phyloP scores from a whole-genome alignment of 2,113 vertebrate genomes.

The Pomatorhinus ruficollis region DNA sequence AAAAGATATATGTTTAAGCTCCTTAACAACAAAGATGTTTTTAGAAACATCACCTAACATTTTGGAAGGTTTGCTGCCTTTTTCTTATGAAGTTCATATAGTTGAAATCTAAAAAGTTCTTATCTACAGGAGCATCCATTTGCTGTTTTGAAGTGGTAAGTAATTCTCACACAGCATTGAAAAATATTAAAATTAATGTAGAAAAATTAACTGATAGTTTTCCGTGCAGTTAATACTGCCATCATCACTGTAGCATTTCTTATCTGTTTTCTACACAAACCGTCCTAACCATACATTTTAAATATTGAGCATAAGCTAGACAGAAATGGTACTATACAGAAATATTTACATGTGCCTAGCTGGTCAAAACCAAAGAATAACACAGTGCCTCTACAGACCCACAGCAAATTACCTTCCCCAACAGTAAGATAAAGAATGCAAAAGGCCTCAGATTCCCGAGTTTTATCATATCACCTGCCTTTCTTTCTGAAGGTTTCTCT shows the following conservation, averaged over 20 bases:
- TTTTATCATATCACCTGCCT: background rate
- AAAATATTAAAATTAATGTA: background rate
- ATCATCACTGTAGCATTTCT: background rate
- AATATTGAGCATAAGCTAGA: background rate
- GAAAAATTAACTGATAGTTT: background rate
- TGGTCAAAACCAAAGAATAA: background rate
- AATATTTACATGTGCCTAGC: background rate
- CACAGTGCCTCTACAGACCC: background rate
- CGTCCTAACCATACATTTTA: background rate
- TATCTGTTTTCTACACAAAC: background rate
- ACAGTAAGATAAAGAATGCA: background rate
- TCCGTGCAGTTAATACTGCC: background rate
- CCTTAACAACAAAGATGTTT: background rate
- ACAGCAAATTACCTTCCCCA: background rate
- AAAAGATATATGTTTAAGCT: background rate
- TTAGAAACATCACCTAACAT: background rate
- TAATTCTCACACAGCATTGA: background rate
- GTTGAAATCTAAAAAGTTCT: background rate
- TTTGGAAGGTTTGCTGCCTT: background rate
- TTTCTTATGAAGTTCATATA: background rate
- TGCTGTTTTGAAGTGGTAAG: background rate
- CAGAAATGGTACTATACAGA: background rate
- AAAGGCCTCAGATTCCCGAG: background rate
- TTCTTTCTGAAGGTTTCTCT: background rate
- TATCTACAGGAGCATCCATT: background rate